phyloP scores from a whole-genome alignment of 64 coral and sea anemone species.

The Dendrophyllia cribrosa region DNA sequence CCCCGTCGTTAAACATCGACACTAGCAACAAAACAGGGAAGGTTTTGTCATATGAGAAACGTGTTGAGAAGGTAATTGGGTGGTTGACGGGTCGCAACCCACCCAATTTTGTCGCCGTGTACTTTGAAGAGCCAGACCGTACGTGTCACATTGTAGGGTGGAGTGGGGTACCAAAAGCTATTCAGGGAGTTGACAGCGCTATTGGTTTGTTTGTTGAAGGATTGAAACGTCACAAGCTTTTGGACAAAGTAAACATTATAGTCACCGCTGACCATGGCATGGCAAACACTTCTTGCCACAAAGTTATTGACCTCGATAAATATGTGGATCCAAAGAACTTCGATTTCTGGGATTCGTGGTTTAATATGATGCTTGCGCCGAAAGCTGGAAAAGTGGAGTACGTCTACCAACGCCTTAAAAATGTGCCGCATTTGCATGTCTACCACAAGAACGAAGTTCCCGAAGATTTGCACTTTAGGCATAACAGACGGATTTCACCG shows the following conservation, averaged over 20 bases:
- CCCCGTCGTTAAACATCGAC: slow-evolving; percentile 70
- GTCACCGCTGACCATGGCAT: slow-evolving; percentile 90
- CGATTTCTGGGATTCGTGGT: slow-evolving; percentile 64
- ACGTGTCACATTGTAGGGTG: slow-evolving; percentile 69
- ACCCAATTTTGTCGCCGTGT: slow-evolving; percentile 86
- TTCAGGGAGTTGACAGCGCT: slow-evolving; percentile 56
- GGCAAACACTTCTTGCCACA: slow-evolving; percentile 33
- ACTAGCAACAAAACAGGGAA: slow-evolving; percentile 48
- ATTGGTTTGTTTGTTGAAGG: slow-evolving; percentile 68
- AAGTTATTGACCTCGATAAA: slow-evolving; percentile 60
- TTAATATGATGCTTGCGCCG: slow-evolving; percentile 67
- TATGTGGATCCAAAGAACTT: slow-evolving; percentile 59
- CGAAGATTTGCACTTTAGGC: slow-evolving; percentile 50
- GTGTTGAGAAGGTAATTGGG: slow-evolving; percentile 56
- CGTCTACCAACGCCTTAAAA: slow-evolving; percentile 69
- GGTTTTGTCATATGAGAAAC: slow-evolving; percentile 56
- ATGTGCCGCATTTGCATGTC: slow-evolving; percentile 61
- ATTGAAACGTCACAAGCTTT: slow-evolving; percentile 26
- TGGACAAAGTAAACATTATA: slow-evolving; percentile 80
- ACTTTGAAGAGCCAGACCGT: slow-evolving; percentile 86
- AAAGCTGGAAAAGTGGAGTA: slow-evolving; percentile 23
- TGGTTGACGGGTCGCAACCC: slow-evolving; percentile 76
- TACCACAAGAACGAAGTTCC: slow-evolving; percentile 82
- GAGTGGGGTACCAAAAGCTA: slow-evolving; percentile 23
- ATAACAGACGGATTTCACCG: slow-evolving; percentile 68